These are phyloP conservation scores for Megalonaias nervosa DNA, from an alignment of 1,140 invertebrate species.

Conservation along the genomic window DNA sequence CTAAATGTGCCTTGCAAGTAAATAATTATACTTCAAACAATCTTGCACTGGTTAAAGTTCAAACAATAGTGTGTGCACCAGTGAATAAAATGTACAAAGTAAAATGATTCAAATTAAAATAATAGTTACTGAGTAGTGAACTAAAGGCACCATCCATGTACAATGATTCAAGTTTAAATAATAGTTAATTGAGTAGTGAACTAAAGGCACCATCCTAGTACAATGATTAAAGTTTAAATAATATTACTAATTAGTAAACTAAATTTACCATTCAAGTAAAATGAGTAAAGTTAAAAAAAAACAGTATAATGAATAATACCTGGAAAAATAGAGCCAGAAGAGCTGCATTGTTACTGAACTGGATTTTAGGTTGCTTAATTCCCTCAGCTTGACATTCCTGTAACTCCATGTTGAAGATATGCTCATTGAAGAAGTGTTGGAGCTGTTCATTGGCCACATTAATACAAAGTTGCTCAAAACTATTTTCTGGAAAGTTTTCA, in stretches of 20 bases:
- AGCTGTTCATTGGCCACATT: conserved; percentile 68
- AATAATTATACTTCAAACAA: too few species aligned
- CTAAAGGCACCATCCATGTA: too few species aligned
- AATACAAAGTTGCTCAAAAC: conserved; percentile 69
- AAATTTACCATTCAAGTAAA: not conserved
- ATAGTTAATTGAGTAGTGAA: too few species aligned
- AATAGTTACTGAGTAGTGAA: too few species aligned
- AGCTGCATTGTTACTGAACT: conserved; percentile 86
- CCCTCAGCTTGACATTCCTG: conserved; percentile 52
- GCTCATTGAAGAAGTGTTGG: conserved; percentile 62
- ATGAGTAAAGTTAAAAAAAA: not conserved
- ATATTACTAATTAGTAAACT: not conserved
- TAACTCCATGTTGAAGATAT: conserved; percentile 57
- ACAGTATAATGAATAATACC: conserved; percentile 34
- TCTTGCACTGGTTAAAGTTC: too few species aligned
- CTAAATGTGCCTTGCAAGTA: too few species aligned
- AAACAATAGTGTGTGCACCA: too few species aligned
- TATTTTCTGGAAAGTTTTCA: conserved; percentile 75
- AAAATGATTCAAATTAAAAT: too few species aligned
- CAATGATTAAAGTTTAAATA: too few species aligned
- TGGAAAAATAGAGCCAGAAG: conserved; percentile 83
- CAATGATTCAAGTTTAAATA: too few species aligned
- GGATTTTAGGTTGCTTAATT: conserved; percentile 77
- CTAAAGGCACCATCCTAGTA: too few species aligned
- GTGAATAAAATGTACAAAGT: too few species aligned